Base-by-base conservation (phyloP, 2,888 invertebrate genomes). In the Athalia rosae region DNA sequence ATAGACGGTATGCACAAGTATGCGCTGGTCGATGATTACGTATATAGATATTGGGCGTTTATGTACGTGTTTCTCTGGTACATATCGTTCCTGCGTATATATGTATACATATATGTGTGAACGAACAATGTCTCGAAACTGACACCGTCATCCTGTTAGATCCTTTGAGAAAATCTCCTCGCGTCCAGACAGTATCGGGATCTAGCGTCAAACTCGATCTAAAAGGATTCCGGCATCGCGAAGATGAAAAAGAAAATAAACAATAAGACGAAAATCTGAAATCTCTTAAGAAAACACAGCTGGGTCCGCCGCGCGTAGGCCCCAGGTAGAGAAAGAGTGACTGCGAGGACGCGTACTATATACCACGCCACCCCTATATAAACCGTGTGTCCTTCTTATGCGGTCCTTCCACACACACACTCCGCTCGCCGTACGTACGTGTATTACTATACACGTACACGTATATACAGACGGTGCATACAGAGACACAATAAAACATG, bases 251-350 rank as follows among this genome's bases (percentile, higher is more conserved):
- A 45, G 58, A 71, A 71, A 71, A 64, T 63, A 76, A 64, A 76
- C 59, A 77, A 77, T 77, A 77, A 77, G 63, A 61, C 61, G 61
- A 74, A 82, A 83, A 82, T 83, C 82, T 80, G 81, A 85, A 86
- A 88, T 87, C 87, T 84, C 85, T 85, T 87, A 83, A 86, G 86
- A 87, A 89, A 88, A 87, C 86, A 86, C 86, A 88, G 88, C 87
- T 87, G 87, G 79, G 79, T 50, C 77, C 74, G n/a, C 7, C 15
- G 50, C 8, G 8, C 50, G 50, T 82, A 82, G 79, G 82, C 82
- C 80, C 83, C 79, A 79, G 79, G 80, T 79, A 74, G 71, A 48
- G 79, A 76, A 78, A 66, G 59, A 71, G 47, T 58, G 76, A 76
- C 69, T 53, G 48, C 48, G 28, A n/a, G 28, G 28, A 28, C 28